Evolutionary conservation across 2,888 invertebrate species (phyloP).

Genomic region (Petrolisthes manimaculis): DNA sequence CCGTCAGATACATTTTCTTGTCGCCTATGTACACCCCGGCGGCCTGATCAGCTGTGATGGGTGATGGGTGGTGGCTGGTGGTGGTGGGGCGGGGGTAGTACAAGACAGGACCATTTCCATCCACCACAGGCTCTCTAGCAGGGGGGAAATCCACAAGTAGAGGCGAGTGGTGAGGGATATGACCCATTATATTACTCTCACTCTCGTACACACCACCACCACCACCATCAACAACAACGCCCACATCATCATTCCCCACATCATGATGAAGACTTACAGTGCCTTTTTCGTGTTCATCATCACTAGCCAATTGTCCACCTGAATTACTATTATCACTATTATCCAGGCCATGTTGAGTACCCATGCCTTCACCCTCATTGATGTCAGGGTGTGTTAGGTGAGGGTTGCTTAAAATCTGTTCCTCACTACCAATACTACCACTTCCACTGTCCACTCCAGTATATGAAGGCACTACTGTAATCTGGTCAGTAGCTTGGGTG

Average conservation of each 20-base stretch:
- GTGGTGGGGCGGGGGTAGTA: not conserved
- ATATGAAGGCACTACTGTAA: no score
- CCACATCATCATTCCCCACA: no score
- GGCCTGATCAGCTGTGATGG: conserved; percentile 6
- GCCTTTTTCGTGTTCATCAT: no score
- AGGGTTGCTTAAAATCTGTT: not conserved
- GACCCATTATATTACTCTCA: not conserved
- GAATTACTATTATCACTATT: no score
- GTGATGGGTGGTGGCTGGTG: not conserved
- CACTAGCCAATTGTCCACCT: no score
- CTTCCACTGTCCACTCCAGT: not conserved
- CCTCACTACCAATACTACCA: not conserved
- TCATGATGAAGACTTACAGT: no score
- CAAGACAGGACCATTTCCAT: not conserved
- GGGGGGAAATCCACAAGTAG: conserved; percentile 14
- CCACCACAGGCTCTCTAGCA: not conserved
- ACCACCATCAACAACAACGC: no score
- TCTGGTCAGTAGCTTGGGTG: no score
- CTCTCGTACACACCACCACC: not conserved
- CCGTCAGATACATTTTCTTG: not conserved
- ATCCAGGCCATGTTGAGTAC: not conserved
- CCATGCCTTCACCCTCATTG: not conserved
- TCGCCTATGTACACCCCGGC: conserved; percentile 9
- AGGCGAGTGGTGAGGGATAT: not conserved
- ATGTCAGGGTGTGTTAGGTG: not conserved